Evolutionary conservation across 2,888 invertebrate species (phyloP), one percentile per base, ranked within the genome.

Genomic region (Tetranychus truncatus): DNA sequence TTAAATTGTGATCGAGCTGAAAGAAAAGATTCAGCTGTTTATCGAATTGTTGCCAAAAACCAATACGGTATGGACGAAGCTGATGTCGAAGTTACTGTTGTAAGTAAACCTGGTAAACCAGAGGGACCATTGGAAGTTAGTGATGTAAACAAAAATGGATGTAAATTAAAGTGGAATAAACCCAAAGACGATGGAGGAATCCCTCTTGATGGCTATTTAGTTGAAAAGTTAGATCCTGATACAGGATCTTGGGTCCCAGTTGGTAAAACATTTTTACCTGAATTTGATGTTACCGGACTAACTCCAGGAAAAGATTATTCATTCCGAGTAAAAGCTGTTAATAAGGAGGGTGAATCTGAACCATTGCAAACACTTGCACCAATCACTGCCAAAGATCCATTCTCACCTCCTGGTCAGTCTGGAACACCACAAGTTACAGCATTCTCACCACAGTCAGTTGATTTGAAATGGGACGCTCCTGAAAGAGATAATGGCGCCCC

Each of bases 321-420:
- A 80, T 86, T 86, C 83, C 81, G 86, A 75, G 86, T 87, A 3
- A 82, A 83, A 55, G 86, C 86, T 21, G 88, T 6, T 93, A 93
- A 84, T 88, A 91, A 18, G 91, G 92, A 80, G 92, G 93, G 78
- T 95, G 93, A 93, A 83, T 95, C 95, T 0, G 97, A 96, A 80
- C 95, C 96, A n/a, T 84, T 99, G 77, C 91, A 90, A 78, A 92
- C 92, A 7, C 91, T 91, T 46, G 89, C 91, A 78, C 88, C 92
- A 3, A 92, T 95, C 79, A 86, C 96, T 79, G 97, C 99, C 65
- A 99, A 97, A 85, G 97, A 99, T 90, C 97, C 97, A 79, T 99
- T 92, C 84, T 88, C 93, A 81, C 90, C 90, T 82, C 94, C 95
- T 75, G 90, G 90, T 79, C 93, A 92, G 82, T 95, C 95, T 1